phyloP scores from a whole-genome alignment of 1,140 invertebrate species.

The Neodiprion pinetum region DNA sequence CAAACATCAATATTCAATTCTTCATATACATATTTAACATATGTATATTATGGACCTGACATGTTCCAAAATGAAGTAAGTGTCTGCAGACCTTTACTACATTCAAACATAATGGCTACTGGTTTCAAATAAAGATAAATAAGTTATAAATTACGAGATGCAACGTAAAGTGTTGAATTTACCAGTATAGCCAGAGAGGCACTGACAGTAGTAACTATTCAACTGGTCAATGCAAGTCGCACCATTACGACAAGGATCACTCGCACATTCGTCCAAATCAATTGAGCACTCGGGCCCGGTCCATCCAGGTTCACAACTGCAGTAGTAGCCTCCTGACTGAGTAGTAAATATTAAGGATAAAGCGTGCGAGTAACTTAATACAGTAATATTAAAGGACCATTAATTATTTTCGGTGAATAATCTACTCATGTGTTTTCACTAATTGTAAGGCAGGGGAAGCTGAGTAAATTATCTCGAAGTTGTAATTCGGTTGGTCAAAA shows the following conservation, averaged over 20 bases:
- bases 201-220: slow-evolving; percentile 73
- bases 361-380: neutral
- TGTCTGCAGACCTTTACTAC: too few relatives aligned
- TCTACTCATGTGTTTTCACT: slow-evolving; percentile 14
- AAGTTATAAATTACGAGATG: neutral
- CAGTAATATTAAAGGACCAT: slow-evolving; percentile 5
- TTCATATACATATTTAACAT: too few relatives aligned
- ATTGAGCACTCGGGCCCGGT: slow-evolving; percentile 68
- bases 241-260: slow-evolving; percentile 72
- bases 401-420: slow-evolving; percentile 12
- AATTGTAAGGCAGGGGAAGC: slow-evolving; percentile 14
- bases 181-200: slow-evolving; percentile 74
- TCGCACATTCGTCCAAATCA: slow-evolving; percentile 65
- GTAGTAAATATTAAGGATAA: neutral
- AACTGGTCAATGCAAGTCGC: slow-evolving; percentile 70
- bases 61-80: too few relatives aligned
- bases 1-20: too few relatives aligned
- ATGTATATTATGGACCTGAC: too few relatives aligned
- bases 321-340: slow-evolving; percentile 71
- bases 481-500: too few relatives aligned
- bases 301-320: slow-evolving; percentile 77
- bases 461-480: neutral
- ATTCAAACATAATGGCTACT: too few relatives aligned
- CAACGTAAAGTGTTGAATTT: slow-evolving; percentile 31
- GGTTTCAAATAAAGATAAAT: too few relatives aligned